phyloP scores from a whole-genome alignment of 1,140 invertebrate species.

The Laupala kohalensis region DNA sequence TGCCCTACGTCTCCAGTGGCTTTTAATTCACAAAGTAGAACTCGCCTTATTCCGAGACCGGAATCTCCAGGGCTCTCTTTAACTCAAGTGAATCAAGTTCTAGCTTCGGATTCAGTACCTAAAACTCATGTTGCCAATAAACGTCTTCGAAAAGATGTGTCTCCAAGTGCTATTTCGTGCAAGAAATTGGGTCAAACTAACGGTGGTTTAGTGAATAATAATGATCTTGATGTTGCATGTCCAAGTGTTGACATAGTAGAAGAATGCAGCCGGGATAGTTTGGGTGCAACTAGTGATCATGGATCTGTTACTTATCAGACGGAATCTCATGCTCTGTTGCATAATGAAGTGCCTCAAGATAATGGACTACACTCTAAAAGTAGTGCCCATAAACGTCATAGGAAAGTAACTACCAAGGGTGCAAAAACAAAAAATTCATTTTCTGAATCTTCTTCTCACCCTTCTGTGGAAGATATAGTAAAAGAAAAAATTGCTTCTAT shows the following conservation, averaged over 20 bases:
- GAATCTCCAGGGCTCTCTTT: slow-evolving; percentile 20
- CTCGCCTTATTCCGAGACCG: background rate
- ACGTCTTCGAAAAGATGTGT: slow-evolving; percentile 39
- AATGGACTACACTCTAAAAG: background rate
- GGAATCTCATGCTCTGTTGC: background rate
- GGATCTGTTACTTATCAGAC: background rate
- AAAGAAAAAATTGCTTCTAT: slow-evolving; percentile 49
- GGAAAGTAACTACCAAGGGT: background rate
- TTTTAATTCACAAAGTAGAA: background rate
- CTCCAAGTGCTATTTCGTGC: slow-evolving; percentile 12
- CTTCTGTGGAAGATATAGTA: slow-evolving; percentile 38
- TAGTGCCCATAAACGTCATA: background rate
- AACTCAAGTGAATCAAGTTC: slow-evolving; percentile 17
- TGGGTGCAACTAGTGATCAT: slow-evolving; percentile 12
- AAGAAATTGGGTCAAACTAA: slow-evolving; percentile 9
- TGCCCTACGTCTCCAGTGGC: background rate
- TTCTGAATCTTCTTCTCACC: slow-evolving; percentile 23
- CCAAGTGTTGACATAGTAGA: slow-evolving; percentile 11
- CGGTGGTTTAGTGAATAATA: slow-evolving; percentile 1
- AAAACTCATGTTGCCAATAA: slow-evolving; percentile 48
- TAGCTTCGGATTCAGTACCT: slow-evolving; percentile 36
- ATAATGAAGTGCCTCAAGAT: slow-evolving; percentile 10
- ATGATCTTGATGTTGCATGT: background rate
- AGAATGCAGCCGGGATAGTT: slow-evolving; percentile 18
- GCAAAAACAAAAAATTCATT: slow-evolving; percentile 6